Evolutionary conservation across 1,140 invertebrate genomes (phyloP), one percentile per base, ranked within the genome.

Genomic region (Leptinotarsa texana): DNA sequence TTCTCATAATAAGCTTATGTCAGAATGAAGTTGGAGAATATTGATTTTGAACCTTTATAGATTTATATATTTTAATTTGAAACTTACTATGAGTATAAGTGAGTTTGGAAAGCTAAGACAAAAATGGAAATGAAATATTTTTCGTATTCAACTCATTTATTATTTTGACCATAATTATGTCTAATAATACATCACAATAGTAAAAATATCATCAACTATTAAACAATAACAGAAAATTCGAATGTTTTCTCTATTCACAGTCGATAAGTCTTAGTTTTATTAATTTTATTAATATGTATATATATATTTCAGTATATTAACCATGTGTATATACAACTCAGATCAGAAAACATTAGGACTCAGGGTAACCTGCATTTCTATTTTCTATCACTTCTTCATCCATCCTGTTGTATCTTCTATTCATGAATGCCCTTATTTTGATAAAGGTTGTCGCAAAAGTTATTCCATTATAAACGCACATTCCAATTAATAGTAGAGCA

Each of bases 401-500:
- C 61, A 73, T 65, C 47, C 15, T n/a, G 13, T 21, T 65, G 62
- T 73, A 73, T 72, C 74, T 72, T 75, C 51, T 63, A 47, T 65
- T 62, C 24, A 76, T 48, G 66, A 48, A 49, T 57, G 72, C 62
- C 5, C 24, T 72, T 49, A 81, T 51, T 73, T 72, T 74, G 47
- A 71, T 42, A 69, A 74, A 78, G 22, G 72, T 73, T 8, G 65
- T 63, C 0, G 72, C 71, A 49, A 77, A 78, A 1, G 82, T 81
- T 61, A 83, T 75, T 47, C 80, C 80, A 69, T 83, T 84, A 65
- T 84, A 84, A n/a, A 84, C 63, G 47, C 79, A 80, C 82, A 83
- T 84, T 63, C 82, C 83, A 21, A 74, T 71, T 17, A 84, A 61
- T 3, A 84, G 74, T 11, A 75, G 63, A 27, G 80, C 27, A 68